These are phyloP conservation scores for Leptopilina myrica DNA, from an alignment of 2,888 invertebrate species.

Conservation along the genomic window DNA sequence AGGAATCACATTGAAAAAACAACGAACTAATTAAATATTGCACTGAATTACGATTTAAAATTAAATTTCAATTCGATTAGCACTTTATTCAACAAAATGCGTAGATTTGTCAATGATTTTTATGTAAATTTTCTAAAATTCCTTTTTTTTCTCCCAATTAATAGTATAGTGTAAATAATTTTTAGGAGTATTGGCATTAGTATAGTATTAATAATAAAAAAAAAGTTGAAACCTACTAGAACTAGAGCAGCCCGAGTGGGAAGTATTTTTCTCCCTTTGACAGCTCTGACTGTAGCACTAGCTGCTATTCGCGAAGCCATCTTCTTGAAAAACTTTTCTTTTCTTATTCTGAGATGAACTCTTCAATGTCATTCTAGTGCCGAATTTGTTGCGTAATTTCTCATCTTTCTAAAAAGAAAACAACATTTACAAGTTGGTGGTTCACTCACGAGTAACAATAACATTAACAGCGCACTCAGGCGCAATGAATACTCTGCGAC, in stretches of 20 bases:
- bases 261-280: slow-evolving; percentile 86
- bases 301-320: slow-evolving; percentile 90
- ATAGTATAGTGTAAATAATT: too few relatives aligned
- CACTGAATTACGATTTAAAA: too few relatives aligned
- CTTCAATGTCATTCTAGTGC: slow-evolving; percentile 18
- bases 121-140: too few relatives aligned
- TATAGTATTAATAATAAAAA: too few relatives aligned
- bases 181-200: too few relatives aligned
- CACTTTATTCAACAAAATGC: too few relatives aligned
- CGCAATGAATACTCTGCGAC: background rate
- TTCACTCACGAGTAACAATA: background rate
- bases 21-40: too few relatives aligned
- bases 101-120: too few relatives aligned
- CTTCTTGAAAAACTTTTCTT: slow-evolving; percentile 50
- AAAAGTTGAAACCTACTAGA: slow-evolving; percentile 77
- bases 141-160: too few relatives aligned
- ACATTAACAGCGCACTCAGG: slow-evolving; percentile 4
- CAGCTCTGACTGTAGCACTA: slow-evolving; percentile 92
- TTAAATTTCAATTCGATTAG: too few relatives aligned
- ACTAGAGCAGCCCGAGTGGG: slow-evolving; percentile 92
- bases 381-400: slow-evolving; percentile 29
- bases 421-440: background rate
- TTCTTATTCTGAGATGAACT: slow-evolving; percentile 8
- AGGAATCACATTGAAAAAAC: too few relatives aligned
- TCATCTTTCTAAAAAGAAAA: slow-evolving; percentile 29